Conservation (phyloP, 2,888 invertebrate species). For the Bhutanitis thaidina region DNA sequence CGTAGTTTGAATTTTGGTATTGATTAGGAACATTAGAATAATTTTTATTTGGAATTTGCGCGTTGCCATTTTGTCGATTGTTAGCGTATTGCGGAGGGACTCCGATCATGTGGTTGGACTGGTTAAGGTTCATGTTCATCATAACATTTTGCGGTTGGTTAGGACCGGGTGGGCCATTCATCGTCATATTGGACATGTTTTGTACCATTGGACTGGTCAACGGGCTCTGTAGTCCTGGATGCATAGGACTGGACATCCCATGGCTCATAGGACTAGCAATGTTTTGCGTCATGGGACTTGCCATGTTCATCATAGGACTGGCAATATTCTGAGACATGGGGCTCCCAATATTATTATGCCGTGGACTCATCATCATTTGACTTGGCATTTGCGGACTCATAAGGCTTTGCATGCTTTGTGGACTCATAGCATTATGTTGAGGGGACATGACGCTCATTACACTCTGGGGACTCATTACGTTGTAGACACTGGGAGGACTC, state of each 20-base stretch:
- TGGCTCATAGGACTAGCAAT: slow-evolving; percentile 65
- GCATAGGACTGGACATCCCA: slow-evolving; percentile 69
- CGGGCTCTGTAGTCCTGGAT: slow-evolving; percentile 64
- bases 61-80: slow-evolving; percentile 51
- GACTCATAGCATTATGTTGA: slow-evolving; percentile 71
- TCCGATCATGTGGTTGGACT: slow-evolving; percentile 36
- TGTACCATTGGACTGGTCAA: slow-evolving; percentile 67
- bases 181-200: slow-evolving; percentile 62
- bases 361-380: slow-evolving; percentile 71
- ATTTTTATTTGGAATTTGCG: slow-evolving; percentile 54
- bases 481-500: slow-evolving; percentile 68
- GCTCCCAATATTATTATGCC: slow-evolving; percentile 56
- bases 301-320: slow-evolving; percentile 54
- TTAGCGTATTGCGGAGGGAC: slow-evolving; percentile 46
- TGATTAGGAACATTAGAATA: slow-evolving; percentile 55
- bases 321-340: slow-evolving; percentile 42
- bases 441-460: slow-evolving; percentile 76
- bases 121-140: slow-evolving; percentile 40
- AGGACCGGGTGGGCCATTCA: slow-evolving; percentile 51
- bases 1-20: slow-evolving; percentile 60
- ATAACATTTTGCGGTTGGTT: slow-evolving; percentile 32
- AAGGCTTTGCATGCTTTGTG: slow-evolving; percentile 68
- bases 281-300: slow-evolving; percentile 64
- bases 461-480: slow-evolving; percentile 73
- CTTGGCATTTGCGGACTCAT: slow-evolving; percentile 72